Evolutionary conservation across 2,797 vertebrate species (phyloP), one percentile per base, ranked within the genome.

Genomic region (Danionella dracula): DNA sequence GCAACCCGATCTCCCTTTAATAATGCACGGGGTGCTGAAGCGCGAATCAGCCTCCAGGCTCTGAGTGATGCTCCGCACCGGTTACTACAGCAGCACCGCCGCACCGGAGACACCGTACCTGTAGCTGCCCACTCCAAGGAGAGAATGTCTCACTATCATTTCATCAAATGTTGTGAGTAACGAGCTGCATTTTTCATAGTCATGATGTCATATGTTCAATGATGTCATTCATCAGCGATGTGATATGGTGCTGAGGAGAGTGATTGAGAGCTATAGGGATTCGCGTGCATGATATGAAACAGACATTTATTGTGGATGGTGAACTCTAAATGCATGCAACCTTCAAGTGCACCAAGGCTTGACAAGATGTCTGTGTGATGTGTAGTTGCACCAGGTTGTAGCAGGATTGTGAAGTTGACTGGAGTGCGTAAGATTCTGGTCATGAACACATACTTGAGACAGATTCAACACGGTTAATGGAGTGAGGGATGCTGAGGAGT

Each of bases 131-230:
- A 60, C 71, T 59, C 77, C 78, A 16, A 38, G 78, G 87, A 89
- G 82, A 92, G 87, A 83, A 97, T 97, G 95, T 94, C 94, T 91
- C 93, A 97, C 88, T 96, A 93, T 76, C 91, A 93, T 91, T 96
- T 97, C 83, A 94, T 97, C 90, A 97, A 97, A 88, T 94, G 94
- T 90, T 97, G 95, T 97, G 87, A 97, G 95, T 97, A 94, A 77
- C 75, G 74, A 71, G 76, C 77, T 27, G 23, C 13, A 13, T 1
- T 9, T 38, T 11, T 11, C 5, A 4, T 7, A 27, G 23, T 6
- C 23, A 27, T 27, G 23, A 27, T 27, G 23, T 27, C 23, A 27
- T 27, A 27, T 3, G 23, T 6, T 27, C 23, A 27, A 13, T 65
- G 49, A 55, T 55, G 62, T 68, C 63, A 59, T 49, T 68, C 44